Conservation (phyloP, 1,140 invertebrate genomes). For the Telenomus remus region DNA sequence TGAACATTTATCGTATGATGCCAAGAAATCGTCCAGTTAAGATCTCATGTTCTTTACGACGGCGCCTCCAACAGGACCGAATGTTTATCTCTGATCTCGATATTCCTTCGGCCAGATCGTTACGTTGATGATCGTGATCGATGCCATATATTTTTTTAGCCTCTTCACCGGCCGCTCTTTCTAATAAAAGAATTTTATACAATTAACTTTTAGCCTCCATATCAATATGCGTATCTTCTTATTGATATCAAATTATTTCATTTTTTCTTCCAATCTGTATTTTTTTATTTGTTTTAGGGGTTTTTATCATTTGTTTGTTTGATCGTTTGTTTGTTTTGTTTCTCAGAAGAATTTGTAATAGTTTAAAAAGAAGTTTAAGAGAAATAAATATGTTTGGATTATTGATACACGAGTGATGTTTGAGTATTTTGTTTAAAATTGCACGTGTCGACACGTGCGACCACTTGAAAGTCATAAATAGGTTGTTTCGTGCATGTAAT, state of each 20-base stretch:
- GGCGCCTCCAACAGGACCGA: slow-evolving; percentile 57
- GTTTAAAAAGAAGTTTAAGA: too few species aligned
- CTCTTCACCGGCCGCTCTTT: slow-evolving; percentile 42
- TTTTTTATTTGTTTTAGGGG: too few species aligned
- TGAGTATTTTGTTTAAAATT: slow-evolving; percentile 42
- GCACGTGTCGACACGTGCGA: slow-evolving; percentile 68
- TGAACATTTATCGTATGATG: slow-evolving; percentile 62
- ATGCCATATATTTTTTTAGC: slow-evolving; percentile 45
- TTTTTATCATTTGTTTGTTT: too few species aligned
- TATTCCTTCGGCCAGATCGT: slow-evolving; percentile 56
- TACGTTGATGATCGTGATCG: slow-evolving; percentile 60
- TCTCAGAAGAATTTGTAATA: too few species aligned
- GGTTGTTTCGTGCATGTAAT: slow-evolving; percentile 32
- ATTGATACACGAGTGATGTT: too few species aligned
- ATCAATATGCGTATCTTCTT: slow-evolving; percentile 35
- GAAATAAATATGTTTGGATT: too few species aligned
- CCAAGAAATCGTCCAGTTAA: slow-evolving; percentile 68
- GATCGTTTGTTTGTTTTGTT: too few species aligned
- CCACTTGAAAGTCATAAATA: slow-evolving; percentile 64
- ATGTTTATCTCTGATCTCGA: slow-evolving; percentile 65
- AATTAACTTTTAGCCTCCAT: slow-evolving; percentile 44
- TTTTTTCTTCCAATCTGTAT: too few species aligned
- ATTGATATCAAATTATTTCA: neutral
- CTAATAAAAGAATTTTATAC: slow-evolving; percentile 48
- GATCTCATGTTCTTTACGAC: slow-evolving; percentile 67